Conservation (phyloP, 2,113 vertebrate species). For the Fregetta grallaria region DNA sequence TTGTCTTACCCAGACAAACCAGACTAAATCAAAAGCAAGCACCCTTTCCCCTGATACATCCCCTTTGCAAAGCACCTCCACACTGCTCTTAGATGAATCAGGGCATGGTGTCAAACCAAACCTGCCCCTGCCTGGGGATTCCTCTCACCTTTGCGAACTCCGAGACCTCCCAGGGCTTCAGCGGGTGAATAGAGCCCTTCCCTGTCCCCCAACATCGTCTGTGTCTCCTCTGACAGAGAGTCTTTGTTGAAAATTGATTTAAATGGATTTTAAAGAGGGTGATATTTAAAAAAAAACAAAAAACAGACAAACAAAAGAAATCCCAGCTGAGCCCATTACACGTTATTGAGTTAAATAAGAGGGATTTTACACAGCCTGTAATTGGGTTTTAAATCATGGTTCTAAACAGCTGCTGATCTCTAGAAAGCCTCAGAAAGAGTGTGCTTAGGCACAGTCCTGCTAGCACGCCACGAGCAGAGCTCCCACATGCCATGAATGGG, state of each 20-base stretch:
- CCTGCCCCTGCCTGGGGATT: background rate
- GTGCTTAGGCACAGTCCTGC: background rate
- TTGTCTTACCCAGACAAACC: background rate
- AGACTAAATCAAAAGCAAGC: background rate
- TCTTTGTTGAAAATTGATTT: background rate
- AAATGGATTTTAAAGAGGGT: background rate
- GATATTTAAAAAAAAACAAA: background rate
- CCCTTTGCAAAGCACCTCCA: background rate
- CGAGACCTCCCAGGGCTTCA: background rate
- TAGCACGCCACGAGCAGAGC: background rate
- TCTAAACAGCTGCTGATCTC: conserved; percentile 42
- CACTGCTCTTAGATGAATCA: background rate
- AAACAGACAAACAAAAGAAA: background rate
- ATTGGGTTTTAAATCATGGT: conserved; percentile 19
- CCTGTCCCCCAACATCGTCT: background rate
- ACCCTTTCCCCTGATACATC: background rate
- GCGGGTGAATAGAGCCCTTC: background rate
- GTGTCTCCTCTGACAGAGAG: background rate
- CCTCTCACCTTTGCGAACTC: background rate
- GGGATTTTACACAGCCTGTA: background rate
- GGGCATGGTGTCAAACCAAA: background rate
- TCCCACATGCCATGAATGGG: background rate
- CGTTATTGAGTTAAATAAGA: background rate
- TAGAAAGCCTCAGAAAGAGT: background rate
- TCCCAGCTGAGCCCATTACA: conserved; percentile 30